A percentile compares a stretch with the other conserved stretches of the same genome.
These are phyloP conservation scores for Lutjanus erythropterus DNA, from an alignment of 2,113 vertebrate species.

Conservation along the genomic window DNA sequence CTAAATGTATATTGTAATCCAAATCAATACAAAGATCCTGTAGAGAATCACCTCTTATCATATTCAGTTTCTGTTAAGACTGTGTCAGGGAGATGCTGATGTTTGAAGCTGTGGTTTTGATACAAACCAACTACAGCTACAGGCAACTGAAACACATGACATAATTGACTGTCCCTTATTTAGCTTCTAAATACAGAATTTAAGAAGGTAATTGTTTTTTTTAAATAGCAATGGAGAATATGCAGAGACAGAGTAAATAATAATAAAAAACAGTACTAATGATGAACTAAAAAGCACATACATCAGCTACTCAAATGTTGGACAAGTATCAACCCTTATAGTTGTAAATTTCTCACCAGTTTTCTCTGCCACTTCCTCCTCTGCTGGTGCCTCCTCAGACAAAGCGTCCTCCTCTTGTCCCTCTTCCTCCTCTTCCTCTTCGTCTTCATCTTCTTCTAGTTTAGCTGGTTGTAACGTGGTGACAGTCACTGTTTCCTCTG, in stretches of 20 bases:
- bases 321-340: background rate
- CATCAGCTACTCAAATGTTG: background rate
- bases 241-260: no score
- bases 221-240: no score
- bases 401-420: constrained; percentile 55
- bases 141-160: background rate
- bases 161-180: background rate
- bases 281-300: background rate
- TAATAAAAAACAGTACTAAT: background rate
- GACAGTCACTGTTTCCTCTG: constrained; percentile 66
- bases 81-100: background rate
- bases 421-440: constrained; percentile 42
- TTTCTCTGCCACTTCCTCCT: constrained; percentile 47
- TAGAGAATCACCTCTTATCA: background rate
- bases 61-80: background rate
- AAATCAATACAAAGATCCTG: background rate
- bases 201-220: background rate
- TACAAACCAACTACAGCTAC: background rate
- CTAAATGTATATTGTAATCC: no score
- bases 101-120: no score
- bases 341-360: constrained; percentile 61
- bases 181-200: background rate
- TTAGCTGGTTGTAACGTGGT: constrained; percentile 67
- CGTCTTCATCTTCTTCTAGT: constrained; percentile 62
- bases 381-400: constrained; percentile 27